Conservation (phyloP, 2,888 invertebrate genomes). For the Druceiella hillmani region DNA sequence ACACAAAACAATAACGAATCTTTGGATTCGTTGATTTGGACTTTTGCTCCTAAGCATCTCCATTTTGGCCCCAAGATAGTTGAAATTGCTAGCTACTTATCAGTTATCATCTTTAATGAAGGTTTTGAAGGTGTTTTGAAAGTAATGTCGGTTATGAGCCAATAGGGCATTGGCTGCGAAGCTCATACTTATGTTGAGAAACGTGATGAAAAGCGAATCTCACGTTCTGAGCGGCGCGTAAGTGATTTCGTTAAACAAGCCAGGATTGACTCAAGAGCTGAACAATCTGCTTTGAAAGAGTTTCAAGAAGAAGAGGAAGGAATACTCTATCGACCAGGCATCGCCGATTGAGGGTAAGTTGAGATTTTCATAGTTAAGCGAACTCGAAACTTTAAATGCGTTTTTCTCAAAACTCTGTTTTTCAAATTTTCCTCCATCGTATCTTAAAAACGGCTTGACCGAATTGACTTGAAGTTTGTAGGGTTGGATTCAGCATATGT, state of each 20-base stretch:
- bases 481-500: too few relatives aligned
- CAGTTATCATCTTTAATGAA: constrained; percentile 5
- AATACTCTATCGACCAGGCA: constrained; percentile 15
- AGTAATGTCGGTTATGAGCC: background rate
- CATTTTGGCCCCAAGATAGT: constrained; percentile 8
- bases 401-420: too few relatives aligned
- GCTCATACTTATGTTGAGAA: too few relatives aligned
- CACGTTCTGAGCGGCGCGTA: background rate
- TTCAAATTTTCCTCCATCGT: too few relatives aligned
- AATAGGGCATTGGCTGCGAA: too few relatives aligned
- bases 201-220: too few relatives aligned
- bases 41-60: constrained; percentile 9
- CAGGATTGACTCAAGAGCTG: constrained; percentile 5
- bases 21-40: constrained; percentile 9
- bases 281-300: constrained; percentile 4
- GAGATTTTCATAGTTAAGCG: too few relatives aligned
- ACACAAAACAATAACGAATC: too few relatives aligned
- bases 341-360: constrained; percentile 41
- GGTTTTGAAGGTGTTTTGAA: constrained; percentile 1
- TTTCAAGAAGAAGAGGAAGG: constrained; percentile 3
- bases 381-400: too few relatives aligned
- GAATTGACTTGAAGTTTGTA: too few relatives aligned
- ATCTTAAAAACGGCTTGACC: too few relatives aligned
- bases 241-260: constrained; percentile 5
- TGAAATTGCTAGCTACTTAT: constrained; percentile 5